Evolutionary conservation across 1,140 invertebrate genomes (phyloP).

Genomic region (Trypoxylus dichotomus): DNA sequence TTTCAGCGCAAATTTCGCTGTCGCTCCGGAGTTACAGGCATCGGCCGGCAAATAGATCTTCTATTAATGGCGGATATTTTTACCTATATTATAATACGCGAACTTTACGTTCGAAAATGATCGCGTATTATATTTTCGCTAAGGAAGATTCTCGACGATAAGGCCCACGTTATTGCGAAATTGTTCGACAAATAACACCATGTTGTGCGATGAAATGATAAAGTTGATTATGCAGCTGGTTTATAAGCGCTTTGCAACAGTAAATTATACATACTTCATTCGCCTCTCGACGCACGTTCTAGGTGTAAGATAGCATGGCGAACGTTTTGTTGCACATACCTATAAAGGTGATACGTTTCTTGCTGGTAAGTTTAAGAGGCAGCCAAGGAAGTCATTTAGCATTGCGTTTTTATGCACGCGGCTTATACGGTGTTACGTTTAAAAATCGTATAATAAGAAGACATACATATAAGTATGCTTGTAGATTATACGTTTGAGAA

Average conservation of each 20-base stretch:
- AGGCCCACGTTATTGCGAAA: not conserved
- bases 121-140: not conserved
- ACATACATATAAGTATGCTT: too few relatives aligned
- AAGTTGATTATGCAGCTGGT: not conserved
- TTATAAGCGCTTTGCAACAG: conserved; percentile 10
- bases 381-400: conserved; percentile 10
- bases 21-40: not conserved
- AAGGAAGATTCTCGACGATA: not conserved
- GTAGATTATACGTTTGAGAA: too few relatives aligned
- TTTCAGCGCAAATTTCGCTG: not conserved
- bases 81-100: too few relatives aligned
- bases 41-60: not conserved
- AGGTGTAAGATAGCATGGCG: not conserved
- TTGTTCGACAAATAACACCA: conserved; percentile 1
- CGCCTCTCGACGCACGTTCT: not conserved
- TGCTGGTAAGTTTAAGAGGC: not conserved
- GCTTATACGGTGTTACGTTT: not conserved
- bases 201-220: conserved; percentile 5
- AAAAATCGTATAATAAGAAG: too few relatives aligned
- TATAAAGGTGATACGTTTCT: not conserved
- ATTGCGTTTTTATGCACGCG: not conserved
- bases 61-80: not conserved
- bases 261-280: not conserved
- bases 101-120: not conserved
- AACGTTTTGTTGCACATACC: not conserved